Conservation (phyloP, 2,113 vertebrate genomes). For the Peromyscus maniculatus region DNA sequence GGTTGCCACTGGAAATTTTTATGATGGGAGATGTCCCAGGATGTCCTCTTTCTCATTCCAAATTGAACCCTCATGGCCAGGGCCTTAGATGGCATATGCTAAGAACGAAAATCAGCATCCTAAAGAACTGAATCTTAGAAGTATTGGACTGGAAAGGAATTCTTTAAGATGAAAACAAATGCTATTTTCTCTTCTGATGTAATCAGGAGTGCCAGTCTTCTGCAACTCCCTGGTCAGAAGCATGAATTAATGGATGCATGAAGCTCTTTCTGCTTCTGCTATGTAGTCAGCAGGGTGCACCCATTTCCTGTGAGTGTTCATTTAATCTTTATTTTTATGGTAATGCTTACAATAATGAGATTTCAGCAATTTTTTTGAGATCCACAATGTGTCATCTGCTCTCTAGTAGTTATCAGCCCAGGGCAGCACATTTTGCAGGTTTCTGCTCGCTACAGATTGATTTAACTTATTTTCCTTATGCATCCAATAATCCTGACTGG, state of each 20-base stretch:
- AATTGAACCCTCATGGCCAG: not conserved
- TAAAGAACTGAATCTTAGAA: not conserved
- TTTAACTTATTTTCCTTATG: conserved; percentile 31
- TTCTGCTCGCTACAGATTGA: not conserved
- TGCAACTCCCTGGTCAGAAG: not conserved
- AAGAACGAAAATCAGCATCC: not conserved
- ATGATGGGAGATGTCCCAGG: not conserved
- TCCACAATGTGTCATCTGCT: not conserved
- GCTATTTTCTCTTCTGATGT: not conserved
- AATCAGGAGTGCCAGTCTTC: not conserved
- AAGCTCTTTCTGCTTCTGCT: not conserved
- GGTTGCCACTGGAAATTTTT: not conserved
- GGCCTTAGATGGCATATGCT: not conserved
- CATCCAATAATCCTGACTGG: not conserved
- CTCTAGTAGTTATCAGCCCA: not conserved
- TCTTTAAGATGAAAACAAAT: not conserved
- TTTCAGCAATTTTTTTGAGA: not conserved
- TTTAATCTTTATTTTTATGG: conserved; percentile 33
- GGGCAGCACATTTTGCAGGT: not conserved
- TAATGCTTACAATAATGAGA: not conserved
- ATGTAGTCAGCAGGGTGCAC: not conserved
- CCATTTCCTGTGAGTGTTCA: not conserved
- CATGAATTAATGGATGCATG: not conserved
- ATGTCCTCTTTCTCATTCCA: not conserved
- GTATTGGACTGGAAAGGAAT: not conserved